Conservation (phyloP, 2,797 vertebrate species). For the Rhinophrynus dorsalis region DNA sequence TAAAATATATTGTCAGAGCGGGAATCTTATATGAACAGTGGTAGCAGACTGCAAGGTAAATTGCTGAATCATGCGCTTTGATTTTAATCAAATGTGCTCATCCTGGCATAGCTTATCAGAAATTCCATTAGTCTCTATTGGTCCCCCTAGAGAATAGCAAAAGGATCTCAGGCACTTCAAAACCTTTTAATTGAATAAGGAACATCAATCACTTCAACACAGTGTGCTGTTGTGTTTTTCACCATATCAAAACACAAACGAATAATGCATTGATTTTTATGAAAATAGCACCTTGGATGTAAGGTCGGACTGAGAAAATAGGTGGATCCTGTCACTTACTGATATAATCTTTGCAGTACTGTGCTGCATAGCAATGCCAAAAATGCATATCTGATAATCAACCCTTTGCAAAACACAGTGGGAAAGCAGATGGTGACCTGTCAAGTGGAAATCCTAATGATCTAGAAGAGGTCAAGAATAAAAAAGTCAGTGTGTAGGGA, state of each 20-base stretch:
- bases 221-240: slow-evolving; percentile 26
- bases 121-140: not conserved
- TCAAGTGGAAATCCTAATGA: slow-evolving; percentile 41
- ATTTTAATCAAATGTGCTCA: slow-evolving; percentile 27
- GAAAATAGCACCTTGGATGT: not conserved
- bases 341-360: not conserved
- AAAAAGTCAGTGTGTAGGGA: slow-evolving; percentile 11
- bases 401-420: slow-evolving; percentile 15
- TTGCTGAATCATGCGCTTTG: not conserved
- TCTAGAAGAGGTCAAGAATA: slow-evolving; percentile 37
- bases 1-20: slow-evolving; percentile 8
- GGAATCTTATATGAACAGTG: slow-evolving; percentile 7
- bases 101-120: not conserved
- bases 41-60: slow-evolving; percentile 23
- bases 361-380: slow-evolving; percentile 1
- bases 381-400: slow-evolving; percentile 6
- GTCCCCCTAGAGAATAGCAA: slow-evolving; percentile 17
- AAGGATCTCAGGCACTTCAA: not conserved
- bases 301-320: not conserved
- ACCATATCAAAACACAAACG: slow-evolving; percentile 25
- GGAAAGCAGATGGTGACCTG: slow-evolving; percentile 42
- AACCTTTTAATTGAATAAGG: slow-evolving; percentile 14
- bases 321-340: not conserved
- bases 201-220: slow-evolving; percentile 44
- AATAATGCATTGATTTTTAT: slow-evolving; percentile 10